phyloP scores from a whole-genome alignment of 2,888 invertebrate genomes.

The Amphimallon solstitiale region DNA sequence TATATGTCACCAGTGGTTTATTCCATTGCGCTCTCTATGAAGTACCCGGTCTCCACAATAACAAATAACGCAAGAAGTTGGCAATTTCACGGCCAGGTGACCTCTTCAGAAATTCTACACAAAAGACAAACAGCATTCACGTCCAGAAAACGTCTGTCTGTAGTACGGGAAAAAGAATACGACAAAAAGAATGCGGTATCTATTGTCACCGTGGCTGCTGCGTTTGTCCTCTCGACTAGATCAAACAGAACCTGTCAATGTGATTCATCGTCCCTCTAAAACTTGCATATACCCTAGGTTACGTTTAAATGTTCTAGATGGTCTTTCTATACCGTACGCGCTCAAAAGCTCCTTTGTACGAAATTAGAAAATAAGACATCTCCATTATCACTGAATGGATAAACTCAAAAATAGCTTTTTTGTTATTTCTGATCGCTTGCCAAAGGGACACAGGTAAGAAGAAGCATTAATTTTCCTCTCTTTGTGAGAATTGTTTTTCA shows the following conservation, averaged over 20 bases:
- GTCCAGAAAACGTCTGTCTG: constrained; percentile 23
- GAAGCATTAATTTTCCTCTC: no score
- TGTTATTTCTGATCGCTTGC: no score
- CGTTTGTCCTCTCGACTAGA: constrained; percentile 36
- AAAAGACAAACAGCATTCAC: constrained; percentile 42
- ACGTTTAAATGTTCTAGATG: constrained; percentile 6
- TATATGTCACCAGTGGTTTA: constrained; percentile 40
- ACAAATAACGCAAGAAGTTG: constrained; percentile 41
- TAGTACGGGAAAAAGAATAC: neutral
- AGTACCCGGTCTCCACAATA: constrained; percentile 27
- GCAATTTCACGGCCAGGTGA: constrained; percentile 53
- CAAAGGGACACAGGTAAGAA: no score
- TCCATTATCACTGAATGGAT: constrained; percentile 20
- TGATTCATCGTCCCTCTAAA: constrained; percentile 32
- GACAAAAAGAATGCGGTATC: constrained; percentile 36
- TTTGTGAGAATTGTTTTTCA: no score
- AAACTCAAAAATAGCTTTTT: no score
- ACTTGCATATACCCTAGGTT: neutral
- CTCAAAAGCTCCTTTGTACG: constrained; percentile 35
- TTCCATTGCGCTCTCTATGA: neutral
- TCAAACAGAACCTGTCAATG: constrained; percentile 38
- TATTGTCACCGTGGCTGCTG: constrained; percentile 33
- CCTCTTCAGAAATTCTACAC: constrained; percentile 45
- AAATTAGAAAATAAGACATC: constrained; percentile 37
- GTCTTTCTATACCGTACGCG: neutral